Evolutionary conservation across 2,113 vertebrate genomes (phyloP).

Genomic region (Neolamprologus modestus): DNA sequence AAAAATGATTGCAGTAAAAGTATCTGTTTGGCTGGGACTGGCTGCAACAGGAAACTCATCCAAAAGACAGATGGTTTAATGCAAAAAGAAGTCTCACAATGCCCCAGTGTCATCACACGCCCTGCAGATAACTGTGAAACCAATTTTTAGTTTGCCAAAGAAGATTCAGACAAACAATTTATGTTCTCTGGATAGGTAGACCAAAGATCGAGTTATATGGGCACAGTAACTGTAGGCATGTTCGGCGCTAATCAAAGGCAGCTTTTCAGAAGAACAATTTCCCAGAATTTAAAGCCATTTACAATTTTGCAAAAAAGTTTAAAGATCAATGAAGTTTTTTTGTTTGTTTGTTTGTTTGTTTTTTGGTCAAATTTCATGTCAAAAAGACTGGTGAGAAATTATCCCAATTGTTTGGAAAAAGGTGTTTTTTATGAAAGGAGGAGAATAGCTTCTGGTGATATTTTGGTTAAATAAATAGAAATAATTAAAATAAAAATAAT

Average conservation of each 20-base stretch:
- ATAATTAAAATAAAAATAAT: neutral
- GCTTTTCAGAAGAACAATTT: neutral
- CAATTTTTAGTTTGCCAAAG: neutral
- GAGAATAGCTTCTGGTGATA: neutral
- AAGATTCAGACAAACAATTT: neutral
- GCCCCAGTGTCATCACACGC: neutral
- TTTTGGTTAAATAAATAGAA: neutral
- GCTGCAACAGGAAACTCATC: neutral
- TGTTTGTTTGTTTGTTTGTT: neutral
- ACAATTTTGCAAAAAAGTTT: neutral
- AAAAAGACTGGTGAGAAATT: neutral
- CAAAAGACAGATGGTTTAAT: neutral
- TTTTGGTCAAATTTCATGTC: neutral
- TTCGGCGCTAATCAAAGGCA: neutral
- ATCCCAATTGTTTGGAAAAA: neutral
- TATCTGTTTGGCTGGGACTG: neutral
- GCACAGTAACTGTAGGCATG: neutral
- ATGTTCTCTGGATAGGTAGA: neutral
- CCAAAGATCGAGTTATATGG: neutral
- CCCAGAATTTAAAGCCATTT: neutral
- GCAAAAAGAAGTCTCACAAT: neutral
- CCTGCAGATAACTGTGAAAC: neutral
- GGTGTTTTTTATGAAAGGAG: neutral
- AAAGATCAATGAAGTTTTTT: neutral
- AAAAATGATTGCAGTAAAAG: neutral